These are phyloP conservation scores for Gryllus bimaculatus DNA, from an alignment of 1,140 invertebrate species.

Conservation along the genomic window DNA sequence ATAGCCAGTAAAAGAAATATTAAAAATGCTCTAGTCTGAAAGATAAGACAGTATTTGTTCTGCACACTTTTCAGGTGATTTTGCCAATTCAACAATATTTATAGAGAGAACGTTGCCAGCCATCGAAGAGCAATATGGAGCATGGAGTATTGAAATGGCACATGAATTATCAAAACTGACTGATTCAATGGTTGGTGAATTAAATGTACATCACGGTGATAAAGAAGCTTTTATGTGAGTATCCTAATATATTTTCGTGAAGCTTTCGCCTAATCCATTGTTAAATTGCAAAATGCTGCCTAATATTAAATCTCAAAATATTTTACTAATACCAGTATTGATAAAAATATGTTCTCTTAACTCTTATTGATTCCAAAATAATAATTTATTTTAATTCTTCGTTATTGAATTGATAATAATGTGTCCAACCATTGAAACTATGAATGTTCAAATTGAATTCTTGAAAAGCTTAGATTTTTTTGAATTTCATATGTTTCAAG, in stretches of 20 bases:
- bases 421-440: background rate
- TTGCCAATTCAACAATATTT: constrained; percentile 35
- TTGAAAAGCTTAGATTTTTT: constrained; percentile 28
- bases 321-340: background rate
- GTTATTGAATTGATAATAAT: background rate
- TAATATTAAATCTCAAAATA: background rate
- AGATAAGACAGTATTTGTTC: no score
- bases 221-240: constrained; percentile 8
- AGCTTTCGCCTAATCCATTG: background rate
- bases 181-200: constrained; percentile 26
- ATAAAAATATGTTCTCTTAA: background rate
- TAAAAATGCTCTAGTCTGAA: no score
- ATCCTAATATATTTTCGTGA: background rate
- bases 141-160: constrained; percentile 43
- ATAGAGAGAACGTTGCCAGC: constrained; percentile 37
- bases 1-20: background rate
- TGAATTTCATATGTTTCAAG: constrained; percentile 8
- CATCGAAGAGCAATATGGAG: constrained; percentile 43
- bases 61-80: constrained; percentile 29
- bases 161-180: constrained; percentile 44
- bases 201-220: background rate
- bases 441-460: constrained; percentile 25
- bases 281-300: background rate
- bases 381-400: background rate
- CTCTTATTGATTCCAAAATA: background rate